These are phyloP conservation scores for Lingula anatina DNA, from an alignment of 2,888 invertebrate genomes.

Conservation along the genomic window DNA sequence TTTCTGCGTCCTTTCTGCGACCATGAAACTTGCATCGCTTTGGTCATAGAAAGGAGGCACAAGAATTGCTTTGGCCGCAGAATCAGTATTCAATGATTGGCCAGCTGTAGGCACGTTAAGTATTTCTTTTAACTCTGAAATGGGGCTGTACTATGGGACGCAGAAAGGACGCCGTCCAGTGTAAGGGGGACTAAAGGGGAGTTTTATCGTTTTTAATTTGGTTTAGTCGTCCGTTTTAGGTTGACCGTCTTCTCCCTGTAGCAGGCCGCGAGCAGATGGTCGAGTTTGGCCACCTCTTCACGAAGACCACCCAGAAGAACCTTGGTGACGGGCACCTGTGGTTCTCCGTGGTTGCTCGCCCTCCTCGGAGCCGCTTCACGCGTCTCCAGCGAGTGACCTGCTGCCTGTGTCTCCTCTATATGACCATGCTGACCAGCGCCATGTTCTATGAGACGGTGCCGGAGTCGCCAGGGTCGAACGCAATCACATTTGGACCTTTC, in stretches of 20 bases:
- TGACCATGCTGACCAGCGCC: conserved; percentile 57
- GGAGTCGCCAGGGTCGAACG: conserved; percentile 22
- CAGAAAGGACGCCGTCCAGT: too few species aligned
- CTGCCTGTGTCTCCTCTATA: conserved; percentile 54
- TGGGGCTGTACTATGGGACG: too few species aligned
- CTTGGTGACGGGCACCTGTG: conserved; percentile 56
- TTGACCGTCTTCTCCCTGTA: conserved; percentile 55
- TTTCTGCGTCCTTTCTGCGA: too few species aligned
- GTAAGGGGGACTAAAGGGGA: too few species aligned
- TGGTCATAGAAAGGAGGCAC: too few species aligned
- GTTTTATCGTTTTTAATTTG: too few species aligned
- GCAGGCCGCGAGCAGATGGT: conserved; percentile 53
- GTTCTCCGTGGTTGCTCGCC: conserved; percentile 56
- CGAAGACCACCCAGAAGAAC: conserved; percentile 48
- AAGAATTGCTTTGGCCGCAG: too few species aligned
- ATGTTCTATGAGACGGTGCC: conserved; percentile 54
- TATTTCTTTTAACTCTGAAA: too few species aligned
- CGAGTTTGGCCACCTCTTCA: conserved; percentile 54
- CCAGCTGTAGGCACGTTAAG: too few species aligned
- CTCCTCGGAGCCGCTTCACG: conserved; percentile 54
- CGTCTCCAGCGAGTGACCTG: conserved; percentile 54
- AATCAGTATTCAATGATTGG: too few species aligned
- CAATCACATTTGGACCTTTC: conserved; percentile 54
- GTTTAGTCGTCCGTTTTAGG: too few species aligned
- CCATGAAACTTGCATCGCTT: too few species aligned